Base-by-base conservation (phyloP, 2,888 invertebrate species). In the Lobophora halterata region DNA sequence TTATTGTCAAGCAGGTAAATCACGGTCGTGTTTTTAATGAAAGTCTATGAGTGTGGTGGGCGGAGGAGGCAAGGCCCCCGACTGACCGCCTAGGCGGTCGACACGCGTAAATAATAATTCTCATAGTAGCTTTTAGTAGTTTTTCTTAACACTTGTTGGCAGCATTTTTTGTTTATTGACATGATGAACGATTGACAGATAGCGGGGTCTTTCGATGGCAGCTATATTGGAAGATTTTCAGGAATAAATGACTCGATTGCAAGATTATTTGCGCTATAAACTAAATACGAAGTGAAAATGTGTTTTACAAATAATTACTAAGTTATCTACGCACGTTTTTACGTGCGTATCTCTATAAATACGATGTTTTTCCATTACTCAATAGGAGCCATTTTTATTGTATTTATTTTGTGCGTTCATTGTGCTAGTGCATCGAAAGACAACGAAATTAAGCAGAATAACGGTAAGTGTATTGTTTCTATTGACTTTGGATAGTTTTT, bases 361-460 rank as follows among this genome's bases (percentile, higher is more conserved):
- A 86, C 76, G 75, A 88, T 88, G 88, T 81, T 79, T 83, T 70
- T 79, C 79, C 77, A 68, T 59, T 80, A 71, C 75, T 77, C 77
- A 64, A 52, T 86, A 80, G 88, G 81, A 82, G 88, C 88, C 88
- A 88, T 88, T 87, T 88, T 88, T 82, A 76, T 81, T 79, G 74
- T 85, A 79, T 87, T 83, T 83, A 86, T 87, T 82, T 86, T 86
- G 78, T 81, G 83, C 75, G 86, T 83, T 81, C 80, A 86, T 82
- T 86, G 87, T 85, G 86, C 83, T 80, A 85, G 75, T 81, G 76
- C 73, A 68, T 79, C 65, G 62, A 80, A 73, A 71, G 79, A 85
- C 83, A 86, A 85, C 82, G 86, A 86, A 83, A 74, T 72, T 64
- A 76, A 71, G 70, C 73, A 78, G 72, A 80, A 85, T 77, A 79